These are phyloP conservation scores for Oplegnathus fasciatus DNA, from an alignment of 2,113 vertebrate species.

Conservation along the genomic window DNA sequence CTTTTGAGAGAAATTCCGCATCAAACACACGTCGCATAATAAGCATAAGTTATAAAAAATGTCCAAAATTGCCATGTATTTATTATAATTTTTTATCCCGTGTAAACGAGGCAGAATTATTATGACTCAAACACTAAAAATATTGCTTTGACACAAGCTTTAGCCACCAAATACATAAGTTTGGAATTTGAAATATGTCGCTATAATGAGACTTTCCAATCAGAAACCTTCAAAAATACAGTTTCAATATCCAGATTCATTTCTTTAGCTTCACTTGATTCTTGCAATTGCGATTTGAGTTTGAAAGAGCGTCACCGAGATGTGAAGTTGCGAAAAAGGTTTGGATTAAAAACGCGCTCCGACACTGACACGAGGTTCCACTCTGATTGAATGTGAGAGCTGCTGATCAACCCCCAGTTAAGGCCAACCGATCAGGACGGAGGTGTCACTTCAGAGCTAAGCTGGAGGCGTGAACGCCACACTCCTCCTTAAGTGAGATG, in stretches of 20 bases:
- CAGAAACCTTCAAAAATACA: not conserved
- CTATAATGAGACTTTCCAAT: conserved; percentile 1
- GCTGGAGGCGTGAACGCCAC: conserved; percentile 62
- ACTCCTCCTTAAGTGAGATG: conserved; percentile 74
- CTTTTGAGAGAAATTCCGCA: not conserved
- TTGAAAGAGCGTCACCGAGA: conserved; percentile 22
- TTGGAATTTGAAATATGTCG: not conserved
- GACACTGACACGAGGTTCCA: conserved; percentile 65
- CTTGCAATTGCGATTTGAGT: not conserved
- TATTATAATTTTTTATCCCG: not conserved
- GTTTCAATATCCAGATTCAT: conserved; percentile 23
- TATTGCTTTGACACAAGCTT: not conserved
- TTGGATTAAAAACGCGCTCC: conserved; percentile 59
- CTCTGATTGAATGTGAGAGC: conserved; percentile 69
- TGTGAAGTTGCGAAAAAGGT: conserved; percentile 26
- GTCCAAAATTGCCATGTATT: conserved; percentile 1
- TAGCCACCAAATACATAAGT: not conserved
- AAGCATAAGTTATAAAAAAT: not conserved
- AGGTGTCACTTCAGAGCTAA: conserved; percentile 71
- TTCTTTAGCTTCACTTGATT: conserved; percentile 8
- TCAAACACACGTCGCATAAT: not conserved
- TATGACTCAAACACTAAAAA: not conserved
- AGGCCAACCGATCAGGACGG: conserved; percentile 68
- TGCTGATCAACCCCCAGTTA: conserved; percentile 70
- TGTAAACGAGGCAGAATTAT: not conserved